phyloP scores from a whole-genome alignment of 2,888 invertebrate species.

The Thera britannica region DNA sequence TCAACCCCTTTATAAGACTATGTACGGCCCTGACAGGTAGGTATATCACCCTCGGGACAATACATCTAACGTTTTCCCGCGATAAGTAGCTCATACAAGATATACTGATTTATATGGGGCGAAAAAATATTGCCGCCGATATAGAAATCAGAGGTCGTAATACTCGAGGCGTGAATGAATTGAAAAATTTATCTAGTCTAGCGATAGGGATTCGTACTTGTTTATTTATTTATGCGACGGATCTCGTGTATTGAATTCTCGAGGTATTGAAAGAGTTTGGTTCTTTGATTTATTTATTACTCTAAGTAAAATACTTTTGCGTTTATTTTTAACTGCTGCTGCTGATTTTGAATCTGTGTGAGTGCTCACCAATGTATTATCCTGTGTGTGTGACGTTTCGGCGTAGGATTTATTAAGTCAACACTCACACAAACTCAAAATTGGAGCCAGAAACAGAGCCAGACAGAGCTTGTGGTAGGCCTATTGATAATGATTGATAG shows the following conservation, averaged over 20 bases:
- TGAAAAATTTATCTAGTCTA: constrained; percentile 42
- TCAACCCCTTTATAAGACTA: constrained; percentile 1
- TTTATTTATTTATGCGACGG: constrained; percentile 18
- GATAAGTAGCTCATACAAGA: constrained; percentile 76
- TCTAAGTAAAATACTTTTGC: not conserved
- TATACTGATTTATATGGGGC: constrained; percentile 74
- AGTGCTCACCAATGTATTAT: no score
- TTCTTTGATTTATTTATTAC: constrained; percentile 17
- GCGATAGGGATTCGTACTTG: constrained; percentile 6
- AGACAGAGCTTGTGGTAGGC: no score
- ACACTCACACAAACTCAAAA: no score
- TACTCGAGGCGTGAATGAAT: constrained; percentile 45
- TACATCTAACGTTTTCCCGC: constrained; percentile 69
- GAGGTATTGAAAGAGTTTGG: constrained; percentile 12
- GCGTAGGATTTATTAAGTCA: no score
- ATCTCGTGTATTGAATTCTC: constrained; percentile 7
- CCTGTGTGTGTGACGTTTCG: no score
- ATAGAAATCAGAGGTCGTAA: constrained; percentile 48
- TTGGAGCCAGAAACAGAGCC: no score
- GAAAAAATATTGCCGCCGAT: constrained; percentile 62
- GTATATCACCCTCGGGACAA: constrained; percentile 69
- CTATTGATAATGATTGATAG: no score
- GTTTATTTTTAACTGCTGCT: no score
- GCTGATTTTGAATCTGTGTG: no score
- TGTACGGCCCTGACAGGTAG: constrained; percentile 46